Percentiles rank a stretch among this genome's conserved stretches.
Evolutionary conservation across 64 coral and sea anemone genomes (phyloP).

Genomic region (Orbicella faveolata): DNA sequence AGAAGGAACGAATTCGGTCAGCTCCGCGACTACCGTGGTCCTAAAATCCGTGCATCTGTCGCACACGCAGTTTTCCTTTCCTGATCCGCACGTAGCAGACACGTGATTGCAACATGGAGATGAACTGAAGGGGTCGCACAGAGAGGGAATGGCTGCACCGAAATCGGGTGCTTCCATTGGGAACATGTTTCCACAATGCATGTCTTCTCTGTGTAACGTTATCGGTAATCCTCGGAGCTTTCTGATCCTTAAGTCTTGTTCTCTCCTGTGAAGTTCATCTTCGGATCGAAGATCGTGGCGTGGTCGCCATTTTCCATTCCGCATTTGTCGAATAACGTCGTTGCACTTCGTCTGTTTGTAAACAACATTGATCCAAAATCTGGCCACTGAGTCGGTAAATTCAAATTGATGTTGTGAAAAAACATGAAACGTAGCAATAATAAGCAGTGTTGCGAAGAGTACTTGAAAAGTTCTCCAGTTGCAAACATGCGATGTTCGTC

Average conservation of each 20-base stretch:
- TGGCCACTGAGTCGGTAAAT: background rate
- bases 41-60: constrained; percentile 12
- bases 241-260: constrained; percentile 43
- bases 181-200: constrained; percentile 48
- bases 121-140: background rate
- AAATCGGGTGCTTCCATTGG: constrained; percentile 45
- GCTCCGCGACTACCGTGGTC: background rate
- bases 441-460: background rate
- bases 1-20: constrained; percentile 15
- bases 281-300: background rate
- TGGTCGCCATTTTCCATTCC: constrained; percentile 10
- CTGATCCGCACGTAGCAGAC: background rate
- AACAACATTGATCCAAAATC: background rate
- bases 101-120: constrained; percentile 10
- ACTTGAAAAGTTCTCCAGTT: background rate
- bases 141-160: constrained; percentile 27
- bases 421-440: background rate
- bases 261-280: background rate
- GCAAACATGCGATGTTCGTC: background rate
- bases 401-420: background rate
- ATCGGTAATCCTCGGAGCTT: constrained; percentile 45
- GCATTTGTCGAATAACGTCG: constrained; percentile 7
- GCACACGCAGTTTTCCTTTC: background rate
- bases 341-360: background rate
- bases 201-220: constrained; percentile 26